A percentile compares a stretch with the other conserved stretches of the same genome.
phyloP scores from a whole-genome alignment of 2,888 invertebrate genomes.

The Drosophila fulvimacula region DNA sequence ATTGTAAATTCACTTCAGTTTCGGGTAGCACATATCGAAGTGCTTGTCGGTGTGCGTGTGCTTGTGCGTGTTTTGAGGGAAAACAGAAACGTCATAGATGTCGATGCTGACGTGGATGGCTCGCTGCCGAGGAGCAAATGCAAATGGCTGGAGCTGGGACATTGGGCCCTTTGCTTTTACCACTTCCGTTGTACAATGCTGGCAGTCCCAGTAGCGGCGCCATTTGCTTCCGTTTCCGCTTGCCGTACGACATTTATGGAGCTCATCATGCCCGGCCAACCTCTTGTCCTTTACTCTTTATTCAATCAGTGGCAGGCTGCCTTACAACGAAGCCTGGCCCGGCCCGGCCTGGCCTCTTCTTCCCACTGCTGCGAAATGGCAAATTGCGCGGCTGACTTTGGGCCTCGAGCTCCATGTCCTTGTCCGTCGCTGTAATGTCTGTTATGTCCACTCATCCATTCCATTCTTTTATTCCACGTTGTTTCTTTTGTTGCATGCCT shows the following conservation, averaged over 20 bases:
- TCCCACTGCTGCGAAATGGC: constrained; percentile 45
- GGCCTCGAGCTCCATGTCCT: constrained; percentile 25
- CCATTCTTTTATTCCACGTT: constrained; percentile 34
- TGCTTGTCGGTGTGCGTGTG: neutral
- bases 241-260: constrained; percentile 68
- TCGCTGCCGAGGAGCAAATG: constrained; percentile 41
- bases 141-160: constrained; percentile 57
- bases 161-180: constrained; percentile 56
- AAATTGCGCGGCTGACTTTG: constrained; percentile 59
- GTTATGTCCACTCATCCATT: constrained; percentile 60
- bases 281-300: constrained; percentile 70
- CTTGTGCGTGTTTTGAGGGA: constrained; percentile 17
- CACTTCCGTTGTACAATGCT: constrained; percentile 65
- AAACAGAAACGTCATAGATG: constrained; percentile 25
- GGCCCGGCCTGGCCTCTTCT: constrained; percentile 3
- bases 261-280: constrained; percentile 59
- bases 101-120: constrained; percentile 22
- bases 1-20: constrained; percentile 33
- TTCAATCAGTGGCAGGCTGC: constrained; percentile 71
- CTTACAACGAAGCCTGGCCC: constrained; percentile 32
- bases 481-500: constrained; percentile 43
- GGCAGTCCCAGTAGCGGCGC: constrained; percentile 64
- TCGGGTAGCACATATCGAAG: constrained; percentile 8
- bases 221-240: constrained; percentile 66
- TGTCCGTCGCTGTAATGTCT: constrained; percentile 45